Conservation (phyloP, 2,888 invertebrate genomes). For the Amorpha juglandis region DNA sequence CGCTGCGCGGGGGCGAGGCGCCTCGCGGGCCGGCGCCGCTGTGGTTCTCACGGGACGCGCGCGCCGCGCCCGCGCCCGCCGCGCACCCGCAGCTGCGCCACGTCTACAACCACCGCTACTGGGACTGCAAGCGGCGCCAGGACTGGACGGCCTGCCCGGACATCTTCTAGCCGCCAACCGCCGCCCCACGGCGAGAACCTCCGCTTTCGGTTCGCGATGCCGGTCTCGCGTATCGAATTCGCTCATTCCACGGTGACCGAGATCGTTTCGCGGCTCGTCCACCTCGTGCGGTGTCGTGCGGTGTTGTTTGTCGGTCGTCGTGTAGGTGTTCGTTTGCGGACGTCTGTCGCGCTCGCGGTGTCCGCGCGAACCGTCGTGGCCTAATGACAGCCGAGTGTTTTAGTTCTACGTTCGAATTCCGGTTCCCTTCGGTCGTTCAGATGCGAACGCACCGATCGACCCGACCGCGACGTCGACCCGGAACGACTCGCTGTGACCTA, state of each 20-base stretch:
- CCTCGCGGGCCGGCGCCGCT: conserved; percentile 89
- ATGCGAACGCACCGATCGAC: neutral
- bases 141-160: conserved; percentile 97
- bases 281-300: neutral
- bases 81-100: conserved; percentile 85
- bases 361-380: conserved; percentile 43
- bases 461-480: neutral
- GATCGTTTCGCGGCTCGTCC: neutral
- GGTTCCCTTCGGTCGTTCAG: neutral
- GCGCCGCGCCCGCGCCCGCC: conserved; percentile 86
- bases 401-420: conserved; percentile 11
- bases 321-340: conserved; percentile 38
- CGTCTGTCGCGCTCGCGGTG: conserved; percentile 37
- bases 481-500: conserved; percentile 35
- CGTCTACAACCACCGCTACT: conserved; percentile 94
- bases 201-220: conserved; percentile 15
- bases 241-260: conserved; percentile 52
- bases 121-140: conserved; percentile 94
- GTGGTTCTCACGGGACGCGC: conserved; percentile 96
- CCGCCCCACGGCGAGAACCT: neutral
- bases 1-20: conserved; percentile 85
- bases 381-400: conserved; percentile 38
- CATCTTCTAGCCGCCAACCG: conserved; percentile 87
- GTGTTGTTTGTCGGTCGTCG: conserved; percentile 35
- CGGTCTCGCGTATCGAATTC: conserved; percentile 41